These are phyloP conservation scores for Phaethornis superciliosus DNA, from an alignment of 2,113 vertebrate species.

Conservation along the genomic window DNA sequence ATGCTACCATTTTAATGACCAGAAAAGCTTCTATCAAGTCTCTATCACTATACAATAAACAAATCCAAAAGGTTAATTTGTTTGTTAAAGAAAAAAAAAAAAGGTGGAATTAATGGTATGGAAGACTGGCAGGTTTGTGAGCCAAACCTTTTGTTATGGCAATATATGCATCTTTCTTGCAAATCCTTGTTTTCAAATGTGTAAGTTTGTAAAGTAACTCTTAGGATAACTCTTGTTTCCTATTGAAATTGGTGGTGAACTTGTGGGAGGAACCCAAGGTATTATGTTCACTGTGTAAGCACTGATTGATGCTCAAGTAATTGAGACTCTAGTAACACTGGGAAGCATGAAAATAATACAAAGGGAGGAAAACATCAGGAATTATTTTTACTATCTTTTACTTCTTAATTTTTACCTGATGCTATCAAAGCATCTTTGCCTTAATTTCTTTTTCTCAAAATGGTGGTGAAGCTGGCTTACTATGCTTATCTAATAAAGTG, in stretches of 20 bases:
- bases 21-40: background rate
- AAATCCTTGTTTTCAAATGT: background rate
- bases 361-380: background rate
- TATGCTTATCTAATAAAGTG: background rate
- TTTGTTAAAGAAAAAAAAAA: background rate
- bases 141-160: background rate
- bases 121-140: background rate
- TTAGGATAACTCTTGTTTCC: background rate
- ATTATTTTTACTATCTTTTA: background rate
- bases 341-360: background rate
- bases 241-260: background rate
- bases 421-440: background rate
- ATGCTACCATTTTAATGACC: background rate
- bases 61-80: background rate
- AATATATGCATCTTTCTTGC: background rate
- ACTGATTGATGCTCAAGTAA: background rate
- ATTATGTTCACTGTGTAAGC: background rate
- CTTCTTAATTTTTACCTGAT: background rate
- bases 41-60: background rate
- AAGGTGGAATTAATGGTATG: background rate
- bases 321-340: background rate
- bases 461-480: background rate
- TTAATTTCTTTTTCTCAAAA: background rate
- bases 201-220: background rate
- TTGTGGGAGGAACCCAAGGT: background rate